These are phyloP conservation scores for Theocolax elegans DNA, from an alignment of 1,140 invertebrate species.

Conservation along the genomic window DNA sequence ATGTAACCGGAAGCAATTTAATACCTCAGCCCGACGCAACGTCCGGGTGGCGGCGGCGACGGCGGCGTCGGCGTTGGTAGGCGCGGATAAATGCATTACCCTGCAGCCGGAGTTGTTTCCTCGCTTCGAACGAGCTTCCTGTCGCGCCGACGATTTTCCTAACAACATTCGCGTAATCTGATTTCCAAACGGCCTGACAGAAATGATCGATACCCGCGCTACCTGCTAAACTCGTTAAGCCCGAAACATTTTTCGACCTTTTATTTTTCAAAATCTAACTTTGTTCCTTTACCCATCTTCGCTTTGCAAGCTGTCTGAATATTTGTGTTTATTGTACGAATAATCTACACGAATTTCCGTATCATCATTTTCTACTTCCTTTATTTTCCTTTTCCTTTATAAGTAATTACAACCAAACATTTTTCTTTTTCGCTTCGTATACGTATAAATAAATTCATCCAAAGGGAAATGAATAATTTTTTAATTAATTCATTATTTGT, in stretches of 20 bases:
- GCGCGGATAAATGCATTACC: constrained; percentile 30
- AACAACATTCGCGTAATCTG: constrained; percentile 24
- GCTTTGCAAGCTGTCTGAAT: too few species aligned
- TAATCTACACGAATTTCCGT: too few species aligned
- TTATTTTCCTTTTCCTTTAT: too few species aligned
- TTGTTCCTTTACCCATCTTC: too few species aligned
- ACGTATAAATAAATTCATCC: too few species aligned
- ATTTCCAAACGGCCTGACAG: constrained; percentile 14
- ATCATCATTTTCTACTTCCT: too few species aligned
- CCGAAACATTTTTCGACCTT: background rate
- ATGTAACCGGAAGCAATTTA: constrained; percentile 52
- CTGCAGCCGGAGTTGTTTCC: constrained; percentile 19
- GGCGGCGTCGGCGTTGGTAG: background rate
- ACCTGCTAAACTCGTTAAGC: background rate
- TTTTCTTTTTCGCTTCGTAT: too few species aligned
- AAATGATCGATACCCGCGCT: constrained; percentile 20
- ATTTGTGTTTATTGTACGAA: too few species aligned
- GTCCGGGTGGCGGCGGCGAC: constrained; percentile 28
- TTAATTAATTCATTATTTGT: too few species aligned
- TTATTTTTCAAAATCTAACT: background rate
- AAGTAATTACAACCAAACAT: too few species aligned
- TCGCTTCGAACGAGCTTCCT: constrained; percentile 24
- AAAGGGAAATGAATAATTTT: too few species aligned
- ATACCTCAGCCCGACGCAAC: constrained; percentile 46
- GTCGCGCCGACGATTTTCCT: constrained; percentile 18